Conservation (phyloP, 2,113 vertebrate species). For the Sminthopsis crassicaudata region DNA sequence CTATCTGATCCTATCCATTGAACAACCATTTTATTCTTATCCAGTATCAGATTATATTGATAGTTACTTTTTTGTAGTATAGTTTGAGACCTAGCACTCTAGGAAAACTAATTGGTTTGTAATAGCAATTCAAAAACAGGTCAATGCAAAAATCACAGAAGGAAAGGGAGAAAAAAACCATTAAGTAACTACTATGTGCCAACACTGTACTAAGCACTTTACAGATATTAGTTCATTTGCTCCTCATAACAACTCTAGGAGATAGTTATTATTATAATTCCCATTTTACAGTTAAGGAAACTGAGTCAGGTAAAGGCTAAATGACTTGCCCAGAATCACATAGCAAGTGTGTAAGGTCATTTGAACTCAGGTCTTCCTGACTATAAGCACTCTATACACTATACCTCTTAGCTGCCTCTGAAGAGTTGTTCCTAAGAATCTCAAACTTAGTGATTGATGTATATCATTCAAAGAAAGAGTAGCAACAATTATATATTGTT, state of each 20-base stretch:
- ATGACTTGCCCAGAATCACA: no score
- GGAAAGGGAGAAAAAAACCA: no score
- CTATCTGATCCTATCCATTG: background rate
- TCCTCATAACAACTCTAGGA: no score
- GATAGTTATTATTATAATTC: no score
- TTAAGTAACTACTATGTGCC: no score
- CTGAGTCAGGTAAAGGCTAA: no score
- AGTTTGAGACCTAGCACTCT: background rate
- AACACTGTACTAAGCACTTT: no score
- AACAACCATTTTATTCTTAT: background rate
- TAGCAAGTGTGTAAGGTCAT: background rate
- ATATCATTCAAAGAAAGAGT: background rate
- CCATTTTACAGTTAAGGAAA: no score
- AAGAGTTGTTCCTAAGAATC: background rate
- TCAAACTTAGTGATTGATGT: background rate
- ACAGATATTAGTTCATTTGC: no score
- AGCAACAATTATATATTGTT: background rate
- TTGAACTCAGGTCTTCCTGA: background rate
- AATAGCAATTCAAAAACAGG: background rate
- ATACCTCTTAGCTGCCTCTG: background rate
- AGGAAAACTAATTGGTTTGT: background rate
- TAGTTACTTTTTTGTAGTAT: background rate
- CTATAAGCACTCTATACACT: background rate
- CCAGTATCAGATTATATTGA: background rate
- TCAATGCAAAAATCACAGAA: background rate